A percentile compares a stretch with the other conserved stretches of the same genome.
These are phyloP conservation scores for Semnornis frantzii DNA, from an alignment of 2,113 vertebrate genomes.

Conservation along the genomic window DNA sequence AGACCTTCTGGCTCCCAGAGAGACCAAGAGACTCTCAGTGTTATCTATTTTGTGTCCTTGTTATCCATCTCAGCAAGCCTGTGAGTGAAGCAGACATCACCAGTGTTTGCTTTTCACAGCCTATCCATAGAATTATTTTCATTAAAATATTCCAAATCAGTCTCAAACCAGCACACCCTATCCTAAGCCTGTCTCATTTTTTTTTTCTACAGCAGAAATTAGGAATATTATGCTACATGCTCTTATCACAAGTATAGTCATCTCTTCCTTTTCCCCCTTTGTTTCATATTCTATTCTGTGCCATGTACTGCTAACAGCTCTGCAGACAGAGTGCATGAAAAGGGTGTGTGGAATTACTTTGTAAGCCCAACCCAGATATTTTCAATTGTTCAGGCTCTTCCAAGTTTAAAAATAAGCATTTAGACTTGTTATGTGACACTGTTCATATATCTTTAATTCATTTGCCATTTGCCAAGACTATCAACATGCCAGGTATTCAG, in stretches of 20 bases:
- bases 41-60: no score
- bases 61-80: no score
- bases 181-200: neutral
- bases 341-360: constrained; percentile 40
- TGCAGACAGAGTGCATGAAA: neutral
- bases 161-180: no score
- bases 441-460: constrained; percentile 28
- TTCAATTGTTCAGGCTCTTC: constrained; percentile 40
- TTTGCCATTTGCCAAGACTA: constrained; percentile 18
- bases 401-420: constrained; percentile 37
- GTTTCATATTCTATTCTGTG: neutral
- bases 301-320: neutral
- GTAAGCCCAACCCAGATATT: constrained; percentile 43
- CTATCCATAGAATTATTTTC: no score
- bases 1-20: no score
- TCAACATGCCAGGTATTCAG: neutral
- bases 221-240: neutral
- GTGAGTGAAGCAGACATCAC: no score
- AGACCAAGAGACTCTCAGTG: no score
- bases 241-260: neutral
- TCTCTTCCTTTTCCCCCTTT: neutral
- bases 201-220: neutral
- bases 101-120: no score
- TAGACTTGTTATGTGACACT: constrained; percentile 9
- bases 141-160: no score